These are phyloP conservation scores for Fulmarus glacialis DNA, from an alignment of 2,113 vertebrate species.

Conservation along the genomic window DNA sequence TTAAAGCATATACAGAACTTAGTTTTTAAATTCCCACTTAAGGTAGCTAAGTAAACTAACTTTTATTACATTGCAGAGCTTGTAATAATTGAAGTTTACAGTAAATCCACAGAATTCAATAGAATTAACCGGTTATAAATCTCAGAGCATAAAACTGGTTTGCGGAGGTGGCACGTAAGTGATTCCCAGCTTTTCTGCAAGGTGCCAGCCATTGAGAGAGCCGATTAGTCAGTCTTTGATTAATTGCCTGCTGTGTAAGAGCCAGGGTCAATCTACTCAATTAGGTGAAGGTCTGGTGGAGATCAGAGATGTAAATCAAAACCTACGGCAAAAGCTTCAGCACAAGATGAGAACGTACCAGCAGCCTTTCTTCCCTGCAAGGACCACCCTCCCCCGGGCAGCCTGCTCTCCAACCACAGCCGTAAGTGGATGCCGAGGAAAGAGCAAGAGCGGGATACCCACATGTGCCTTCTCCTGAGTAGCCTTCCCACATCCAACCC, in stretches of 20 bases:
- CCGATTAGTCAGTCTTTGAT: constrained; percentile 51
- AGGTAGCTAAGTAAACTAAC: background rate
- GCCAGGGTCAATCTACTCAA: constrained; percentile 61
- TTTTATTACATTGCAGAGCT: background rate
- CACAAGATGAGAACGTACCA: background rate
- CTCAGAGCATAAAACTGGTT: background rate
- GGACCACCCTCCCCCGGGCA: background rate
- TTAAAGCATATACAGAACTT: background rate
- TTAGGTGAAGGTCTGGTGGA: constrained; percentile 38
- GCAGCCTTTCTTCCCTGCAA: background rate
- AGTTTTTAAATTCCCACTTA: background rate
- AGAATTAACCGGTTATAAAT: constrained; percentile 16
- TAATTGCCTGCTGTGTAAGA: constrained; percentile 35
- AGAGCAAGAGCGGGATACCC: background rate
- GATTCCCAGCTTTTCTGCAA: constrained; percentile 14
- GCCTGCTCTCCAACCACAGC: background rate
- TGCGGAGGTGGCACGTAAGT: background rate
- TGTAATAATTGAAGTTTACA: background rate
- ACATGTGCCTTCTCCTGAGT: background rate
- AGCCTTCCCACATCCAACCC: background rate
- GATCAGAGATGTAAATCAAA: constrained; percentile 55
- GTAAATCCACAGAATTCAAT: constrained; percentile 26
- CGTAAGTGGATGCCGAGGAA: rapidly evolving
- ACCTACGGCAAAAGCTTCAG: background rate
- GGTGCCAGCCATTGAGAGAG: constrained; percentile 13